These are phyloP conservation scores for Perithous albicinctus DNA, from an alignment of 2,888 invertebrate species.

Conservation along the genomic window DNA sequence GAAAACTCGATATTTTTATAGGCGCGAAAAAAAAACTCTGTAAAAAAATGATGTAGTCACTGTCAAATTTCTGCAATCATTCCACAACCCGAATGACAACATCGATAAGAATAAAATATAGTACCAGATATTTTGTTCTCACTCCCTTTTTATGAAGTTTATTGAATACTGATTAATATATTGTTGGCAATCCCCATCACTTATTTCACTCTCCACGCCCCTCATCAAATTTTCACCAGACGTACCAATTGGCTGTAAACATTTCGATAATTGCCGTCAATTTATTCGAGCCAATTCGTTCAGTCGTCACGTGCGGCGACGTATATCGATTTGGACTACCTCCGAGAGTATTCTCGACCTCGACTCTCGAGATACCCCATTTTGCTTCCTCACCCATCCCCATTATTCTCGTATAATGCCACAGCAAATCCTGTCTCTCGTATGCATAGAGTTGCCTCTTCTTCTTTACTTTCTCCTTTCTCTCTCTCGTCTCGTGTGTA, in stretches of 20 bases:
- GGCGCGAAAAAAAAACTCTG: too few species aligned
- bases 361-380: background rate
- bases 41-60: too few species aligned
- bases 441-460: slow-evolving; percentile 19
- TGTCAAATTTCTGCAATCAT: too few species aligned
- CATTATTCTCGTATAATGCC: background rate
- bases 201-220: background rate
- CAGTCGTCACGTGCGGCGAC: background rate
- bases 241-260: background rate
- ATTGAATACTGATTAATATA: background rate
- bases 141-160: background rate
- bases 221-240: background rate
- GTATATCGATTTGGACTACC: slow-evolving; percentile 3
- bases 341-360: background rate
- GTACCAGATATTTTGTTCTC: background rate
- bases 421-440: background rate
- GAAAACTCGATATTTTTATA: too few species aligned
- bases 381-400: background rate
- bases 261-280: slow-evolving; percentile 9
- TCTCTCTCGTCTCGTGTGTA: too few species aligned
- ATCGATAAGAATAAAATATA: background rate
- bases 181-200: background rate
- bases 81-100: background rate
- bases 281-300: background rate
- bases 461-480: slow-evolving; percentile 17